Base-by-base conservation (phyloP, 2,888 invertebrate species). In the Ceraclea dissimilis region DNA sequence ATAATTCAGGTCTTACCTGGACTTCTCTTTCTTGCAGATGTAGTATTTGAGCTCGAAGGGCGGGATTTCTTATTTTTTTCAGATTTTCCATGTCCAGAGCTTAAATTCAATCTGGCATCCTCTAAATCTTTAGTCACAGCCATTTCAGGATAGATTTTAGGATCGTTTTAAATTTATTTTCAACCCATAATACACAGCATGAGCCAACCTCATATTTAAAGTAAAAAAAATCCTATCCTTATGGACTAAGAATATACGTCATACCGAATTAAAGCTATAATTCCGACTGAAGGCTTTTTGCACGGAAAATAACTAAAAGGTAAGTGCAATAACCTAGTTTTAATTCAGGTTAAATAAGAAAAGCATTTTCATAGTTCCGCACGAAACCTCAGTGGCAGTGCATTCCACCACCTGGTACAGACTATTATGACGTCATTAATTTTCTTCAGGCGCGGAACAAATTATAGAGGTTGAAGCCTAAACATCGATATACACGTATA, bases 321-420 rank as follows among this genome's bases (percentile, higher is more conserved):
- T 66, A 68, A 73, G 75, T 76, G 76, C 76, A 76, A 73, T 77
- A 76, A 77, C 77, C 77, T 71, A 78, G 69, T 76, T 76, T 73
- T 58, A 70, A 68, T 70, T 69, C 75, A 75, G 76, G 76, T 76
- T 74, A 77, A 73, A 73, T 76, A 67, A 66, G 66, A 68, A 60
- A 62, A 57, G 60, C 59, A 58, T 60, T 60, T 58, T 68, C 71
- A 71, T 71, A 71, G 72, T 68, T 70, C 72, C 70, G 69, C 67
- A 67, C 63, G 63, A 57, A 64, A 71, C 66, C 69, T 68, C 68
- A 68, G 76, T 67, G 71, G 68, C 68, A 68, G 76, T 67, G 71
- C 71, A 64, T 66, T 68, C 71, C 74, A 63, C 74, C 66, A 73
- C 70, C 74, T 75, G 76, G 77, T 68, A 77, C 77, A 72, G 69